Base-by-base conservation (phyloP, 2,888 invertebrate species). In the Papilio gigon region DNA sequence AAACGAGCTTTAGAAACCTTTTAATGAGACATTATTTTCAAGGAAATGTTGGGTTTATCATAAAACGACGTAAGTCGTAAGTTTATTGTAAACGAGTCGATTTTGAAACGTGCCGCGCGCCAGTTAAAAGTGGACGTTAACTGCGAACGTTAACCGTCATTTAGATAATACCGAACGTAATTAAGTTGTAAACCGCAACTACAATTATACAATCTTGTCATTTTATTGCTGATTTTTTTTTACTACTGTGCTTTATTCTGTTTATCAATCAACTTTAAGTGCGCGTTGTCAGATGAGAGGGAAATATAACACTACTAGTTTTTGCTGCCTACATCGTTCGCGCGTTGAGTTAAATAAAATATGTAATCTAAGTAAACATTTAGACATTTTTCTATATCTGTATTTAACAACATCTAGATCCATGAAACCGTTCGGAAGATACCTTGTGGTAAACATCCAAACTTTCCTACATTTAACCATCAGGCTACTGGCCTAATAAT, bases 151-250 rank as follows among this genome's bases (percentile, higher is more conserved):
- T 59, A 73, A 70, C 70, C 42, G 69, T 70, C 68, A 69, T 69
- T 62, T 47, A 68, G 71, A 62, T 68, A 70, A 70, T 74, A 30
- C 67, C 35, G 42, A 71, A 69, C 68, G 71, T 68, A 64, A 61
- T 70, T 70, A 70, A 68, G 25, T 63, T 53, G 56, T 53, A 22
- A 67, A 56, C 27, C 14, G 11, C 50, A 27, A 14, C 27, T 27
- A 4, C n/a, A 53, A 53, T 53, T 53, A 53, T 50, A 14, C 8
- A 53, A 0, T 53, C 53, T 27, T n/a, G 27, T 53, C 27, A 53
- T 53, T 53, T 53, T 53, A 53, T 53, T 27, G 53, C 53, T 14
- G 25, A 17, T 47, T 22, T 47, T 22, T 47, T 47, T 47, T 47
- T 20, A 22, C 22, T 22, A 47, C 22, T 22, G 3, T 20, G 9